Evolutionary conservation across 1,140 invertebrate genomes (phyloP), one percentile per base, ranked within the genome.

Genomic region (Aphelenchoides fujianensis): DNA sequence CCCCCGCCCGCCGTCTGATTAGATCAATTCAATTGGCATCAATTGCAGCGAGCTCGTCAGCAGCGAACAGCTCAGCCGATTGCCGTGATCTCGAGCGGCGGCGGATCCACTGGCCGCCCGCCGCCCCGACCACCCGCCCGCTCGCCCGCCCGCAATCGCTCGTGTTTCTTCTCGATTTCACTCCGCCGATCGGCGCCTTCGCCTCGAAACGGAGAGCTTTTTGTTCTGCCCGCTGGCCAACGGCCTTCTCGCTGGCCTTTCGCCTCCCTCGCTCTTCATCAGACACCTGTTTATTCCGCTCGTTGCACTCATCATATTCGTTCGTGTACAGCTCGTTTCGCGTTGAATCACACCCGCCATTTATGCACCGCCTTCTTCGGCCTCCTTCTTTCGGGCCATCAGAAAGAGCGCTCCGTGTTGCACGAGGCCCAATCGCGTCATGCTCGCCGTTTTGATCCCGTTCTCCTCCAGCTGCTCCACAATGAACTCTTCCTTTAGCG

Each of bases 321-420:
- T 48, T 48, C 23, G 23, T 23, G 23, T 48, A n/a, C n/a, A n/a
- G n/a, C n/a, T n/a, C n/a, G n/a, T 59, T 19, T 59, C 41, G 41
- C 57, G 23, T 59, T 9, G 9, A 27, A 9, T 27, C 23, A 9
- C 41, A 7, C 57, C 7, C 23, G 57, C 9, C 57, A 27, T 9
- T 59, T 9, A 59, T n/a, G n/a, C n/a, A n/a, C 57, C 7, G 19
- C 23, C 23, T 61, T 7, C 9, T 59, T 31, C 41, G 23, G 30
- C 63, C n/a, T n/a, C 5, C 5, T 68, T 68, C 81, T 31, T 66
- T 81, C 23, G 62, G n/a, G n/a, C 73, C 79, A 80, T 80, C 16
- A 79, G 19, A 35, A 80, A 79, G 57, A 12, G 16, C n/a, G 71
- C 67, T 16, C 67, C 67, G n/a, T 69, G 23, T 12, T 70, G n/a